Conservation (phyloP, 2,113 vertebrate species). For the Myotis davidii region DNA sequence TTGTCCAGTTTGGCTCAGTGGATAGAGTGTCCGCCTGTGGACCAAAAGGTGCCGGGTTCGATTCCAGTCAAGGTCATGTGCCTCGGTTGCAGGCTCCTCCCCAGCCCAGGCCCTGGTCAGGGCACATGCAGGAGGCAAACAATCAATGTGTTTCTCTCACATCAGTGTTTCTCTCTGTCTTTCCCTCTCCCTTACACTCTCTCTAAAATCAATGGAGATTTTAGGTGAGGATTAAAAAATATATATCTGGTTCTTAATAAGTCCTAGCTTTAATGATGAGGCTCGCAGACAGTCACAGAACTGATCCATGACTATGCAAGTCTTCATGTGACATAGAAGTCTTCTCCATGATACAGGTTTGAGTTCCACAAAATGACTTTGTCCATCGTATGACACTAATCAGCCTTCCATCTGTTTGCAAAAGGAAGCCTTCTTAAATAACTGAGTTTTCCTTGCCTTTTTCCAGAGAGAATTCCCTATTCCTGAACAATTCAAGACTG, state of each 20-base stretch:
- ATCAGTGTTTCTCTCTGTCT: no score
- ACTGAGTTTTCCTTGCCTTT: slow-evolving; percentile 78
- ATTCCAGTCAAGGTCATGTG: no score
- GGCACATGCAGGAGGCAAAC: no score
- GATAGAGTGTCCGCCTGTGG: no score
- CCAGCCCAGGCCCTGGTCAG: no score
- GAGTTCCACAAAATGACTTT: slow-evolving; percentile 70
- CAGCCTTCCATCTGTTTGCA: slow-evolving; percentile 69
- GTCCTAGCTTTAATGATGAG: neutral
- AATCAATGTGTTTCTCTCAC: no score
- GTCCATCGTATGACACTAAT: slow-evolving; percentile 56
- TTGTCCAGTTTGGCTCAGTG: no score
- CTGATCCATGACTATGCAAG: neutral
- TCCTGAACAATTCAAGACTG: slow-evolving; percentile 98
- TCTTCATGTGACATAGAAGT: slow-evolving; percentile 68
- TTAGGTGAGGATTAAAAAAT: neutral
- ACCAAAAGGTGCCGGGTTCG: no score
- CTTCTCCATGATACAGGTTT: slow-evolving; percentile 58
- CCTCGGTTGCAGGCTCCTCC: no score
- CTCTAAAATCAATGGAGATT: no score
- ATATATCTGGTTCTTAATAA: neutral
- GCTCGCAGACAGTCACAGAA: neutral
- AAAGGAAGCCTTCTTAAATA: slow-evolving; percentile 70
- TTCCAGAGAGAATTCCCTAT: slow-evolving; percentile 96
- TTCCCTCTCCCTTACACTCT: no score